Percentiles rank a stretch among this genome's conserved stretches.
phyloP scores from a whole-genome alignment of 2,797 vertebrate genomes.

The Nyctalus aviator region DNA sequence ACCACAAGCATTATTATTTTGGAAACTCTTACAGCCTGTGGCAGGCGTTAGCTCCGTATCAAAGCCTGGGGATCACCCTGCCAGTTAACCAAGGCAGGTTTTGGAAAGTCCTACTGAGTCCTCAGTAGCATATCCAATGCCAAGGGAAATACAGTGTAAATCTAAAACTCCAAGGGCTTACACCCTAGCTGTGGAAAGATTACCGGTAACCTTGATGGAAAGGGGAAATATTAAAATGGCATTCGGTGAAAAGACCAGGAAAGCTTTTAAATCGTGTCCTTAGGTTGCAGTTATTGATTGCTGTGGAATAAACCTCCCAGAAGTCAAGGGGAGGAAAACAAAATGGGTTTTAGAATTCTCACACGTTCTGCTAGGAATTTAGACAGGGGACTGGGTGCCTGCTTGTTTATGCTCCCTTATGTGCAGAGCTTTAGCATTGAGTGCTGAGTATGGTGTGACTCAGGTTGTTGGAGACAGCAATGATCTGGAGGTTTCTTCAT shows the following conservation, averaged over 20 bases:
- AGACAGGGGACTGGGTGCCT: too few species aligned
- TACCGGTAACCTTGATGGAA: neutral
- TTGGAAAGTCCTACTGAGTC: neutral
- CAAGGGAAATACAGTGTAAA: neutral
- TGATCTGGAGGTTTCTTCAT: neutral
- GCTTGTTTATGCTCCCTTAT: neutral
- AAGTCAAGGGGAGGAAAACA: conserved; percentile 2
- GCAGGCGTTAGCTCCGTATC: neutral
- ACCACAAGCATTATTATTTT: conserved; percentile 1
- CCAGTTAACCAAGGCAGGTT: neutral
- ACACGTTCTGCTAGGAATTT: neutral
- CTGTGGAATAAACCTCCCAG: neutral
- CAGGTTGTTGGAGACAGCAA: neutral
- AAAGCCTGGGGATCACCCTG: neutral
- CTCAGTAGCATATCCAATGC: neutral
- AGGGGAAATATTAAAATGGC: conserved; percentile 11
- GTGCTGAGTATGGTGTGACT: neutral
- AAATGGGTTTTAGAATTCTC: neutral
- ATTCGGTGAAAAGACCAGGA: neutral
- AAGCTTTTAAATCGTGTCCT: neutral
- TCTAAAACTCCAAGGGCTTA: neutral
- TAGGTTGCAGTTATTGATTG: neutral
- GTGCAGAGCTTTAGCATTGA: neutral
- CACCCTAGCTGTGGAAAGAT: neutral
- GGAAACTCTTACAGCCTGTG: neutral